These are phyloP conservation scores for Cirrhinus molitorella DNA, from an alignment of 2,797 vertebrate species.

Conservation along the genomic window DNA sequence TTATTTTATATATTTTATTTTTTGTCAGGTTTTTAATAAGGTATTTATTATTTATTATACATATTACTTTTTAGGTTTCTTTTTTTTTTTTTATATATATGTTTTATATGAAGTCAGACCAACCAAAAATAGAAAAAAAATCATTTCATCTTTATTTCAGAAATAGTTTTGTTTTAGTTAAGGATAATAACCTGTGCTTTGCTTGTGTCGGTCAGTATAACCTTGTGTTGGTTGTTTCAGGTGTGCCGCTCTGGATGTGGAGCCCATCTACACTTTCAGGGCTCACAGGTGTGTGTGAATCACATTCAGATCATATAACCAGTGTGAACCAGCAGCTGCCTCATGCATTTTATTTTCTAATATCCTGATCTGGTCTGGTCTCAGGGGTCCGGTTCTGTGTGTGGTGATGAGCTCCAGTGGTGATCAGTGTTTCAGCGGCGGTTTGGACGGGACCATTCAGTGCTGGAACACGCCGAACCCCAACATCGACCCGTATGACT, in stretches of 20 bases:
- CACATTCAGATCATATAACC: not conserved
- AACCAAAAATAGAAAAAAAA: not conserved
- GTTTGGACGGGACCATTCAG: constrained; percentile 93
- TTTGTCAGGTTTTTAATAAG: too few relatives aligned
- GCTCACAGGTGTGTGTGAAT: constrained; percentile 88
- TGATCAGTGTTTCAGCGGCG: constrained; percentile 97
- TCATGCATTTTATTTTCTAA: not conserved
- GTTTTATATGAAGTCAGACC: not conserved
- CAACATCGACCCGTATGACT: constrained; percentile 96
- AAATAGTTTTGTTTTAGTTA: not conserved
- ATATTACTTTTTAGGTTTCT: not conserved
- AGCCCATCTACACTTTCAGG: constrained; percentile 98
- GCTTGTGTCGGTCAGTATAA: not conserved
- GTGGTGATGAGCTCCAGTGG: constrained; percentile 96
- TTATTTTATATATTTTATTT: too few relatives aligned
- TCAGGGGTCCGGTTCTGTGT: constrained; percentile 93
- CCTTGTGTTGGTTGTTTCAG: constrained; percentile 75
- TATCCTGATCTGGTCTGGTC: not conserved
- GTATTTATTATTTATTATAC: too few relatives aligned
- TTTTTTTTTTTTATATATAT: not conserved
- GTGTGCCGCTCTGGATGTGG: constrained; percentile 95
- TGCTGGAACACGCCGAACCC: constrained; percentile 97
- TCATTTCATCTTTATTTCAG: not conserved
- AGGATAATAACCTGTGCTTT: not conserved
- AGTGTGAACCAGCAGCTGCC: too few relatives aligned